These are phyloP conservation scores for Ctenochaetus hawaiiensis DNA, from an alignment of 2,797 vertebrate genomes.

Conservation along the genomic window DNA sequence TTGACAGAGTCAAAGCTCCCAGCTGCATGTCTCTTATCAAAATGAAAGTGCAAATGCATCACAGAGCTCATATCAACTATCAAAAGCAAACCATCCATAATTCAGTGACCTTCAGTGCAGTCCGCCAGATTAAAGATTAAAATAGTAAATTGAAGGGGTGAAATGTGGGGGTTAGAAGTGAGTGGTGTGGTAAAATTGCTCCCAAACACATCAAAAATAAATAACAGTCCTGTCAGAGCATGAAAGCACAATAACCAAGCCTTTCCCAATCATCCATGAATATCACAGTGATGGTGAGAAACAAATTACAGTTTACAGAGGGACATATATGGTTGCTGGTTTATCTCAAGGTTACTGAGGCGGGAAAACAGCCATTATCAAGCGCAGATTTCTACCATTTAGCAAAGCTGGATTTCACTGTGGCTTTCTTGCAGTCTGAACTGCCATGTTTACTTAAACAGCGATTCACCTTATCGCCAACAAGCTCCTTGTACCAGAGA, in stretches of 20 bases:
- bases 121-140: constrained; percentile 40
- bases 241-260: constrained; percentile 39
- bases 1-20: constrained; percentile 23
- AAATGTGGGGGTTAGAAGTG: constrained; percentile 20
- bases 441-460: constrained; percentile 51
- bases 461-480: constrained; percentile 49
- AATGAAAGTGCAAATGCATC: constrained; percentile 36
- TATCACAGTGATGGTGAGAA: constrained; percentile 48
- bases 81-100: constrained; percentile 54
- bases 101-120: constrained; percentile 53
- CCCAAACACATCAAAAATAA: constrained; percentile 44
- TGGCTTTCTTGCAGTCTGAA: constrained; percentile 23
- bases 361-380: constrained; percentile 59
- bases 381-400: constrained; percentile 64
- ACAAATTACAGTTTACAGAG: constrained; percentile 44
- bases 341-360: constrained; percentile 53
- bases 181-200: neutral
- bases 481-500: constrained; percentile 33
- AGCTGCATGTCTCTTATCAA: constrained; percentile 29
- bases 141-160: constrained; percentile 39
- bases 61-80: constrained; percentile 28
- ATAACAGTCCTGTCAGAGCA: constrained; percentile 50
- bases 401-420: constrained; percentile 38
- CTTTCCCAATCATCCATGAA: constrained; percentile 55
- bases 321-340: constrained; percentile 53